Evolutionary conservation across 2,888 invertebrate species (phyloP), one percentile per base, ranked within the genome.

Genomic region (Cryptophagus acutangulus): DNA sequence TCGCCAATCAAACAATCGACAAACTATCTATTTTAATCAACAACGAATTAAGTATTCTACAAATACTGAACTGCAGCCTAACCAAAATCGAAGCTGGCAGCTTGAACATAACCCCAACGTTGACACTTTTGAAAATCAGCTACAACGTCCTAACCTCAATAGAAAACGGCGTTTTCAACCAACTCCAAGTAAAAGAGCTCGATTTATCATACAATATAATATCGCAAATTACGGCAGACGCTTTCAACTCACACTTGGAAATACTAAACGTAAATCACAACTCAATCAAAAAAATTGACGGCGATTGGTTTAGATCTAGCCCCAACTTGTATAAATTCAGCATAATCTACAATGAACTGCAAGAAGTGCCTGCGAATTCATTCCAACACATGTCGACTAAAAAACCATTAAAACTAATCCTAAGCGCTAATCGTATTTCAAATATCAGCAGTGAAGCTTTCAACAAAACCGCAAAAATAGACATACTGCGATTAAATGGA

Each of bases 181-280:
- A 49, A 4, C 36, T 65, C 3, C 49, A 50, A 31, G 43, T 58
- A 1, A 59, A 62, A 30, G 58, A 59, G 41, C 42, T 65, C 17
- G 63, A 64, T 45, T 41, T 64, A 31, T 58, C 61, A 1, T 40
- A 50, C 30, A 65, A 65, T 40, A 45, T 36, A 9, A 59, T 65
- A 29, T 45, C 43, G 1, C 34, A 39, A 9, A 62, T 65, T 9
- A 58, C 59, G 17, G 40, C 51, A 2, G 55, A 53, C 13, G 62
- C 63, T 2, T 59, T 65, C 25, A 57, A 58, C 51, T 53, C 59
- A 1, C 45, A 52, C 24, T 46, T 66, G 33, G 58, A 63, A 41
- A 55, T 62, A 3, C 36, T 64, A 15, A 59, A 59, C 14, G 38
- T 64, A 15, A 57, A 52, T 40, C 46, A 58, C 33, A 64, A 64